Evolutionary conservation across 2,797 vertebrate genomes (phyloP).

Genomic region (Pantherophis alleghaniensis): DNA sequence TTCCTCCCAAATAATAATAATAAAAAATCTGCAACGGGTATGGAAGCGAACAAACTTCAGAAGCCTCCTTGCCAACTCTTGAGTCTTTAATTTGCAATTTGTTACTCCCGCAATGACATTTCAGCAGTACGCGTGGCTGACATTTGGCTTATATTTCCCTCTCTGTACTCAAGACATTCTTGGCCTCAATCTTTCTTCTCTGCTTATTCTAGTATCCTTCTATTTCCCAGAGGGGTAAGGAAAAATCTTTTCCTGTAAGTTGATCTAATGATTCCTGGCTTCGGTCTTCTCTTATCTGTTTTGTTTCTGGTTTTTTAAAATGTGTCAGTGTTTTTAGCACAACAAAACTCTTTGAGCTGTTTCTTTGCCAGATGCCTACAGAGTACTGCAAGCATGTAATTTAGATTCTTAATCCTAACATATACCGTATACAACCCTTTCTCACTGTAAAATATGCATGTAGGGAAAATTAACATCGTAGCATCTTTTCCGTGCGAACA

Average conservation of each 20-base stretch:
- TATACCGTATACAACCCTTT: neutral
- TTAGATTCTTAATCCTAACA: neutral
- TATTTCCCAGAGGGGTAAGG: conserved; percentile 52
- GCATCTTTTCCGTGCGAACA: neutral
- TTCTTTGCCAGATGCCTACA: neutral
- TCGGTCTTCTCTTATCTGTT: conserved; percentile 58
- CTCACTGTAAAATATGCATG: neutral
- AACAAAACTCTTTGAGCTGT: neutral
- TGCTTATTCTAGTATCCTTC: conserved; percentile 57
- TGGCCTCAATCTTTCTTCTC: conserved; percentile 46
- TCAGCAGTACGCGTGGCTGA: conserved; percentile 60
- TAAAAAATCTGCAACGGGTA: conserved; percentile 52
- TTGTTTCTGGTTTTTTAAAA: conserved; percentile 27
- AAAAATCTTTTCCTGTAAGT: conserved; percentile 46
- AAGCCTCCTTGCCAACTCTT: conserved; percentile 58
- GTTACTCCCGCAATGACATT: conserved; percentile 51
- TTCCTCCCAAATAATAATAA: neutral
- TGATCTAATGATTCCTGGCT: conserved; percentile 50
- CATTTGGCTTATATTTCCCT: conserved; percentile 52
- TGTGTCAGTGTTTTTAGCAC: conserved; percentile 19
- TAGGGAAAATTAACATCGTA: neutral
- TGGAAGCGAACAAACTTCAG: conserved; percentile 51
- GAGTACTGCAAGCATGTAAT: neutral
- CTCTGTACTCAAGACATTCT: conserved; percentile 47
- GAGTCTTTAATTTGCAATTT: conserved; percentile 49